phyloP scores from a whole-genome alignment of 2,888 invertebrate genomes.

The Neoitamus cyanurus region DNA sequence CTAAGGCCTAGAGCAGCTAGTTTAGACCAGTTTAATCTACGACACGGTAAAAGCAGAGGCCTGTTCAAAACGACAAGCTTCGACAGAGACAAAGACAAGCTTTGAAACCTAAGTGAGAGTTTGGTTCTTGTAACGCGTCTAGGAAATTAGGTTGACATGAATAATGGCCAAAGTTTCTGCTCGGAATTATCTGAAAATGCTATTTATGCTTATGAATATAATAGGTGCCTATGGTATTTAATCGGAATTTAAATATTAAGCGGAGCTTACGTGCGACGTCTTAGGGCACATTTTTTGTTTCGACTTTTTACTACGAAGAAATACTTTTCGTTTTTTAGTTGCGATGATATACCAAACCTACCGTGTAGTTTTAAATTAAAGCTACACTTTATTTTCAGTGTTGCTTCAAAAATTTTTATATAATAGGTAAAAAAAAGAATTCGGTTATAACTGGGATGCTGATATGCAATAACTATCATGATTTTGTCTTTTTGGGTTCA shows the following conservation, averaged over 20 bases:
- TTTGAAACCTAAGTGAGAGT: slow-evolving; percentile 60
- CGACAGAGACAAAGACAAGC: slow-evolving; percentile 66
- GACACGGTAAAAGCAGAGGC: slow-evolving; percentile 58
- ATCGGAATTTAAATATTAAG: neutral
- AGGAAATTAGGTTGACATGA: slow-evolving; percentile 50
- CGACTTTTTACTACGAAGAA: neutral
- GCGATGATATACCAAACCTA: neutral
- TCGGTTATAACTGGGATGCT: neutral
- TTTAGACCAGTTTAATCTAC: slow-evolving; percentile 64
- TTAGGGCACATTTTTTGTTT: neutral
- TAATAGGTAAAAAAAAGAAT: neutral
- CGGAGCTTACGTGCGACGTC: neutral
- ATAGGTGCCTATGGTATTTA: neutral
- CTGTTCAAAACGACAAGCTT: slow-evolving; percentile 66
- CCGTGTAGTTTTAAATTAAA: neutral
- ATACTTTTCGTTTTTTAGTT: neutral
- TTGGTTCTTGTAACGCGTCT: slow-evolving; percentile 51
- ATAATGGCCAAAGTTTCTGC: slow-evolving; percentile 23
- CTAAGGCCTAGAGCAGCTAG: slow-evolving; percentile 63
- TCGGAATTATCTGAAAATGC: neutral
- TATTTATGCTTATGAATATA: neutral
- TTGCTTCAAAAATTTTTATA: neutral
- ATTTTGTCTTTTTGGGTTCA: neutral
- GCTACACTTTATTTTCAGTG: neutral
- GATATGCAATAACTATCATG: neutral